These are phyloP conservation scores for Lepidocyrtinus sp. DNA, from an alignment of 2,888 invertebrate genomes.

Conservation along the genomic window DNA sequence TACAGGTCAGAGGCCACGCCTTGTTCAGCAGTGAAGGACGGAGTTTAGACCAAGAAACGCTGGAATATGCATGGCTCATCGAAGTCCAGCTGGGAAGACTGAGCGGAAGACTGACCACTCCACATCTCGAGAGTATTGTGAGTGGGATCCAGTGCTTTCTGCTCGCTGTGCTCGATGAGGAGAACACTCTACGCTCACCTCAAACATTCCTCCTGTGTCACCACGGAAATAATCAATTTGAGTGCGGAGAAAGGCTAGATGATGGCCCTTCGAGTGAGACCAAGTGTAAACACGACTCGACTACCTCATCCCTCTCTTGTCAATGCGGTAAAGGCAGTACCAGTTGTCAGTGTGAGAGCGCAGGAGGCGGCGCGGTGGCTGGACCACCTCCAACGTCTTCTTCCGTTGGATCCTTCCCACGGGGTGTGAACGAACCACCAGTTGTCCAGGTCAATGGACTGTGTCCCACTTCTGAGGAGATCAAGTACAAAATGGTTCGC, in stretches of 20 bases:
- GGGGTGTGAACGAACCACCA: too few species aligned
- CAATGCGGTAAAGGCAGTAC: too few species aligned
- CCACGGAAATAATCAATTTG: constrained; percentile 81
- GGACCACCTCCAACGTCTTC: constrained; percentile 36
- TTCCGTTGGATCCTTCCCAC: constrained; percentile 34
- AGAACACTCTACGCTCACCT: constrained; percentile 91
- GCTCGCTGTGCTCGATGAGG: constrained; percentile 87
- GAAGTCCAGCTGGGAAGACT: constrained; percentile 95
- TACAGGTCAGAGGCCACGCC: constrained; percentile 93
- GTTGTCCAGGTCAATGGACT: constrained; percentile 71
- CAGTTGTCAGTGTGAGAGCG: constrained; percentile 20
- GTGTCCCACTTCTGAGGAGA: constrained; percentile 85
- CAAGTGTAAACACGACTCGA: too few species aligned
- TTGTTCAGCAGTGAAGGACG: constrained; percentile 96
- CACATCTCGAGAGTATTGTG: constrained; percentile 89
- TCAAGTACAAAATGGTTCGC: constrained; percentile 95
- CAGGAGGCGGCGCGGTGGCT: too few species aligned
- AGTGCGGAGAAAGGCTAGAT: constrained; percentile 74
- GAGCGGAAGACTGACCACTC: constrained; percentile 90
- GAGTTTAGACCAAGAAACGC: constrained; percentile 91
- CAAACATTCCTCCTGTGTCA: constrained; percentile 84
- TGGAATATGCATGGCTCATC: constrained; percentile 98
- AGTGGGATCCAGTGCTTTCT: constrained; percentile 91
- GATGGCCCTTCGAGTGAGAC: too few species aligned
- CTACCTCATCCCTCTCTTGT: too few species aligned